Conservation (phyloP, 1,140 invertebrate species). For the Drosophila aff. region DNA sequence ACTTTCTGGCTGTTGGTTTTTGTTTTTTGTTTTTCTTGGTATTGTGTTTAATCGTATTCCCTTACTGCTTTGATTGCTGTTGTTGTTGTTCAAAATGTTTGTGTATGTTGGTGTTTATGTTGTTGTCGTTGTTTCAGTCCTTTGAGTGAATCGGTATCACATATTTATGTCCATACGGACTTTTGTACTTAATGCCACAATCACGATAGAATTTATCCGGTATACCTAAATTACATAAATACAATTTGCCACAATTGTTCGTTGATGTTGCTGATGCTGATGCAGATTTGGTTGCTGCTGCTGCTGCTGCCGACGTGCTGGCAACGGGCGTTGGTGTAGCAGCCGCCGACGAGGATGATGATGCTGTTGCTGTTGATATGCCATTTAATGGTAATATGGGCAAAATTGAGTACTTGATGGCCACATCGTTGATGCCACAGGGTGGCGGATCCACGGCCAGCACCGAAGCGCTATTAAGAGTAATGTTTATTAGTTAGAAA, state of each 20-base stretch:
- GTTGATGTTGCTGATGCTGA: constrained; percentile 84
- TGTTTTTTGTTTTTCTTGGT: constrained; percentile 6
- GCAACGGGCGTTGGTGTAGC: constrained; percentile 47
- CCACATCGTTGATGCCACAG: constrained; percentile 88
- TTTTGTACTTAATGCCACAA: constrained; percentile 92
- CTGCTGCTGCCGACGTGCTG: constrained; percentile 51
- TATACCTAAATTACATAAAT: constrained; percentile 94
- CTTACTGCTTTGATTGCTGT: constrained; percentile 40
- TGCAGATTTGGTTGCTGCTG: constrained; percentile 8
- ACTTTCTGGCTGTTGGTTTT: constrained; percentile 30
- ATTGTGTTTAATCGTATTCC: constrained; percentile 10
- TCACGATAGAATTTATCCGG: constrained; percentile 91
- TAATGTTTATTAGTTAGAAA: neutral
- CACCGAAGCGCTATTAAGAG: constrained; percentile 88
- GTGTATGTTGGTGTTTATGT: constrained; percentile 29
- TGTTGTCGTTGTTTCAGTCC: constrained; percentile 78
- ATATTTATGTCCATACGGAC: constrained; percentile 95
- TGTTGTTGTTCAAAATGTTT: constrained; percentile 39
- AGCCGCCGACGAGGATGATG: constrained; percentile 46
- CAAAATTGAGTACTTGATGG: constrained; percentile 91
- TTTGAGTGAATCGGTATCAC: constrained; percentile 93
- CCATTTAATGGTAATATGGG: constrained; percentile 90
- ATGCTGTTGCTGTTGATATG: constrained; percentile 80
- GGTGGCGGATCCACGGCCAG: constrained; percentile 93
- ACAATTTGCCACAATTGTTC: constrained; percentile 90